These are phyloP conservation scores for Villa cingulata DNA, from an alignment of 2,888 invertebrate species.

Conservation along the genomic window DNA sequence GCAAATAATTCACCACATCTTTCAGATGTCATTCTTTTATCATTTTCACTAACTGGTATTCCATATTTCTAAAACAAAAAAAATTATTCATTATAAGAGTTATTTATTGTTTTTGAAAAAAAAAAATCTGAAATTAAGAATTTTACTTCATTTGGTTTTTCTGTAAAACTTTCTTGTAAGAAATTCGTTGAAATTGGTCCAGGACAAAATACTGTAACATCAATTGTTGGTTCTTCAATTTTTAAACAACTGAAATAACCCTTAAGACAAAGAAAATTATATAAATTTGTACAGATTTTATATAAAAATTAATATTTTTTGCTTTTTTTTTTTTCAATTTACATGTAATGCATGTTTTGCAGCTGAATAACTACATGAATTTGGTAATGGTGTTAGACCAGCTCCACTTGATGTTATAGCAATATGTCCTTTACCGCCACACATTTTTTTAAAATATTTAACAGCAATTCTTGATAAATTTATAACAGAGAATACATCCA, in stretches of 20 bases:
- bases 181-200: constrained; percentile 63
- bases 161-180: constrained; percentile 53
- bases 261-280: constrained; percentile 29
- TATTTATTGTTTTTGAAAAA: background rate
- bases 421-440: constrained; percentile 45
- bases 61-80: constrained; percentile 26
- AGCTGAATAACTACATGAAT: constrained; percentile 55
- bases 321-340: too few species aligned
- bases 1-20: constrained; percentile 46
- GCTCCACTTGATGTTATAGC: constrained; percentile 63
- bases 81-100: background rate
- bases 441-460: constrained; percentile 42
- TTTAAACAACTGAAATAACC: constrained; percentile 60
- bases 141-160: constrained; percentile 38
- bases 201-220: constrained; percentile 58
- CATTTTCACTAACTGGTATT: constrained; percentile 31
- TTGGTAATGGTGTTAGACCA: constrained; percentile 52
- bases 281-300: background rate
- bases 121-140: too few species aligned
- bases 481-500: constrained; percentile 62
- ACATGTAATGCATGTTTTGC: constrained; percentile 68
- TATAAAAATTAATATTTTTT: too few species aligned
- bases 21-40: constrained; percentile 41
- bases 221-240: constrained; percentile 40
- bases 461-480: constrained; percentile 55